Evolutionary conservation across 2,113 vertebrate genomes (phyloP), one percentile per base, ranked within the genome.

Genomic region (Pao palembangensis): DNA sequence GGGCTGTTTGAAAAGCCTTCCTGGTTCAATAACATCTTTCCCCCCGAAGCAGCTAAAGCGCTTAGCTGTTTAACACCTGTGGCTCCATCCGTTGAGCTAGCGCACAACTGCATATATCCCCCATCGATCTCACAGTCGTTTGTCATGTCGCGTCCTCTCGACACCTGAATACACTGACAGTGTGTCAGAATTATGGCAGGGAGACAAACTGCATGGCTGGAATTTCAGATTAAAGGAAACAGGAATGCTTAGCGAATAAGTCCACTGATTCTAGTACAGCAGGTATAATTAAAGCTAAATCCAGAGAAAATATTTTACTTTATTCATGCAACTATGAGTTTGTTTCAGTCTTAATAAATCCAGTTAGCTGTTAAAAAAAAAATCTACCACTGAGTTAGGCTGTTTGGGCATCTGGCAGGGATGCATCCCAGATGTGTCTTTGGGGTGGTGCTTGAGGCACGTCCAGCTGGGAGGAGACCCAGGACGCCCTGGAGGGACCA

Each of bases 21-120:
- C 75, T 72, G 87, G 83, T 91, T 90, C 88, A 91, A 76, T 81
- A 83, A 90, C 81, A 90, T 81, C 79, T 87, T 77, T 71, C 41
- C 76, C 74, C 80, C 71, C 6, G 34, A 58, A 87, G 79, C 70
- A 66, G 69, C 73, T 88, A 76, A 88, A 81, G 74, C 53, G 74
- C 69, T 91, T 81, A 85, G 75, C 79, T 78, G 85, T 88, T 90
- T 89, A 87, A 89, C 87, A 86, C 86, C 88, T 89, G 89, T 83
- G 87, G 69, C 63, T 77, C 83, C 79, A 75, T 70, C 65, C 65
- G 47, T 63, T 70, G 68, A 72, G 75, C 85, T 67, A 71, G 48
- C 51, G 62, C 71, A 79, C 61, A 65, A 75, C 75, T 72, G 67
- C 71, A 31, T 19, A 57, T 12, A 76, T 75, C 81, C 75, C n/a